phyloP scores from a whole-genome alignment of 2,797 vertebrate species.

The Gymnoscopelus microlampas region DNA sequence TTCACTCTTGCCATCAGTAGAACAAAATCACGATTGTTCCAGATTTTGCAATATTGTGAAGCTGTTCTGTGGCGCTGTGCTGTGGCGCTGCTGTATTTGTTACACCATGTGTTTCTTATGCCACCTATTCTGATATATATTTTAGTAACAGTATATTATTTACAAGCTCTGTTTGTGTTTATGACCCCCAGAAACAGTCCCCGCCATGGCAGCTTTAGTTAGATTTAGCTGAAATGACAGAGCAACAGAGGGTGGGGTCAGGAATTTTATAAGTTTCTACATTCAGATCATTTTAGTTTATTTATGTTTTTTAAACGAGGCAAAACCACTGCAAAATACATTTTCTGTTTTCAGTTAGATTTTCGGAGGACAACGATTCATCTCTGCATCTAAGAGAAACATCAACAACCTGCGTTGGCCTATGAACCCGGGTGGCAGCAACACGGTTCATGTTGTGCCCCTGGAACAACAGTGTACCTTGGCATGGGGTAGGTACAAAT shows the following conservation, averaged over 20 bases:
- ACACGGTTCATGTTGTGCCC: slow-evolving; percentile 21
- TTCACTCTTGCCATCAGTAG: slow-evolving; percentile 32
- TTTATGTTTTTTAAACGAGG: slow-evolving; percentile 65
- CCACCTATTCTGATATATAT: slow-evolving; percentile 47
- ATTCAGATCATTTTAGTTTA: slow-evolving; percentile 71
- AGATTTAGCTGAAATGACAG: slow-evolving; percentile 81
- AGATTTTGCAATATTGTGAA: slow-evolving; percentile 4
- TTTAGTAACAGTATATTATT: slow-evolving; percentile 60
- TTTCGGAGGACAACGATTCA: slow-evolving; percentile 60
- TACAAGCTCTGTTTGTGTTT: slow-evolving; percentile 64
- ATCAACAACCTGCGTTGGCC: slow-evolving; percentile 58
- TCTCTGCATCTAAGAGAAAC: slow-evolving; percentile 45
- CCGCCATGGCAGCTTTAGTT: slow-evolving; percentile 57
- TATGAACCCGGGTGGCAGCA: slow-evolving; percentile 27
- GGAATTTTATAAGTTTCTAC: slow-evolving; percentile 70
- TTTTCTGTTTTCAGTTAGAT: slow-evolving; percentile 52
- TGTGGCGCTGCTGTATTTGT: background rate
- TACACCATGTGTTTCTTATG: slow-evolving; percentile 22
- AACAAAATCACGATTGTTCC: slow-evolving; percentile 8
- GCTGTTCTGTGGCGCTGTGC: background rate
- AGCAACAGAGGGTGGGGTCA: slow-evolving; percentile 77
- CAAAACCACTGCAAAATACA: slow-evolving; percentile 61
- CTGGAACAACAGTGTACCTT: slow-evolving; percentile 49
- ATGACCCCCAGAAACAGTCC: slow-evolving; percentile 57
- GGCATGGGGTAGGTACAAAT: slow-evolving; percentile 55